Evolutionary conservation across 2,113 vertebrate genomes (phyloP), one percentile per base, ranked within the genome.

Genomic region (Spermophilus dauricus): DNA sequence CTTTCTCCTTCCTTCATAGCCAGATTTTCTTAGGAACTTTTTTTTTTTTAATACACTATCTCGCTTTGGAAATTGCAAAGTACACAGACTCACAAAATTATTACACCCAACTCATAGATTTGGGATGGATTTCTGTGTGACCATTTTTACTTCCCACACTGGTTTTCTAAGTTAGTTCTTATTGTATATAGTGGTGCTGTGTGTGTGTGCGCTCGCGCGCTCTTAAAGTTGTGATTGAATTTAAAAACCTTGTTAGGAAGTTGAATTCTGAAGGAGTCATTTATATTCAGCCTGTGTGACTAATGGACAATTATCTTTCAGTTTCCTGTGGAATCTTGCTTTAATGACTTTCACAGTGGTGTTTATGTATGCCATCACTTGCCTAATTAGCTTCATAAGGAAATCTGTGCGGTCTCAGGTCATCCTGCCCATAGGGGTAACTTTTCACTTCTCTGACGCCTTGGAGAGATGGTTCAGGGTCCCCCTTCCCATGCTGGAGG

Each of bases 221-320:
- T 45, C 45, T 32, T 8, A 4, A 48, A 85, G 67, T 86, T 56
- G 58, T 93, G 42, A 76, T 84, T 86, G 63, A 75, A 76, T 91
- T 95, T 67, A 37, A 90, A 80, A 72, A 24, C 75, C 94, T 97
- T 86, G 89, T 95, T 92, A 90, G 72, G 61, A 94, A 73, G 89
- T 39, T 78, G 45, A 17, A 67, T 91, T 95, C 78, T 87, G 48
- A 77, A 58, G 11, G 4, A 37, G 67, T 37, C 93, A 61, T 84
- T 95, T 95, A 45, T 67, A 86, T 89, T 87, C 89, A 97, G 87
- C 70, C 42, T 28, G 86, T 97, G 73, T 95, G 84, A 82, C 92
- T 95, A 90, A 98, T 65, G 93, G 85, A 53, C 89, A 96, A 80
- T 95, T 65, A 87, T n/a, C 51, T 97, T 83, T 76, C 42, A 3